Conservation (phyloP, 2,888 invertebrate species). For the Chalcis sispes region DNA sequence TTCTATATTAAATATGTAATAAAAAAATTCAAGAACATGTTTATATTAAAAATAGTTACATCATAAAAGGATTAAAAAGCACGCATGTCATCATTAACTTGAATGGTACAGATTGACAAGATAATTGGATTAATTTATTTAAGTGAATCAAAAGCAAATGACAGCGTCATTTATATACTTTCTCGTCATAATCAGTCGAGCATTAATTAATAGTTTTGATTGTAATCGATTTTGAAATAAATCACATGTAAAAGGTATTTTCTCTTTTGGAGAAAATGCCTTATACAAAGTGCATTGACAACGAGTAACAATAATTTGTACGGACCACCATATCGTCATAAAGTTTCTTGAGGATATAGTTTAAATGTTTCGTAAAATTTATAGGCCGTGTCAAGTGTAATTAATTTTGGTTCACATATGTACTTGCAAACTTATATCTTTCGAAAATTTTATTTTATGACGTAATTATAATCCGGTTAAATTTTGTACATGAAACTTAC, state of each 20-base stretch:
- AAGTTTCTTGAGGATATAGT: constrained; percentile 23
- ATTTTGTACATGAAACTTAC: neutral
- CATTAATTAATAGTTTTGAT: too few species aligned
- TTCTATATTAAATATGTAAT: too few species aligned
- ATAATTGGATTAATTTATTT: too few species aligned
- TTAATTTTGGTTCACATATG: constrained; percentile 12
- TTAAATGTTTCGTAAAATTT: constrained; percentile 37
- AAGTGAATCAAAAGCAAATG: too few species aligned
- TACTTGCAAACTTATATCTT: neutral
- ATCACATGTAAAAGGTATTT: neutral
- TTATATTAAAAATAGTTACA: too few species aligned
- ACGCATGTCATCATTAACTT: too few species aligned
- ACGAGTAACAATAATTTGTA: constrained; percentile 2
- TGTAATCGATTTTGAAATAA: neutral
- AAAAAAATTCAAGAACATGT: too few species aligned
- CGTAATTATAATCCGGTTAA: constrained; percentile 29
- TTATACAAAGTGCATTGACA: neutral
- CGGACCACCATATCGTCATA: constrained; percentile 26
- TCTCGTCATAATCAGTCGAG: too few species aligned
- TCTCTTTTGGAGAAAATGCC: too few species aligned
- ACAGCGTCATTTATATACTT: too few species aligned
- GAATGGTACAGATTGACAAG: too few species aligned
- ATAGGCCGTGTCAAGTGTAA: constrained; percentile 24
- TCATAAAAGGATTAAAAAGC: too few species aligned
- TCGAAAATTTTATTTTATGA: constrained; percentile 21